Evolutionary conservation across 2,113 vertebrate genomes (phyloP).

Genomic region (Dasypus novemcinctus): DNA sequence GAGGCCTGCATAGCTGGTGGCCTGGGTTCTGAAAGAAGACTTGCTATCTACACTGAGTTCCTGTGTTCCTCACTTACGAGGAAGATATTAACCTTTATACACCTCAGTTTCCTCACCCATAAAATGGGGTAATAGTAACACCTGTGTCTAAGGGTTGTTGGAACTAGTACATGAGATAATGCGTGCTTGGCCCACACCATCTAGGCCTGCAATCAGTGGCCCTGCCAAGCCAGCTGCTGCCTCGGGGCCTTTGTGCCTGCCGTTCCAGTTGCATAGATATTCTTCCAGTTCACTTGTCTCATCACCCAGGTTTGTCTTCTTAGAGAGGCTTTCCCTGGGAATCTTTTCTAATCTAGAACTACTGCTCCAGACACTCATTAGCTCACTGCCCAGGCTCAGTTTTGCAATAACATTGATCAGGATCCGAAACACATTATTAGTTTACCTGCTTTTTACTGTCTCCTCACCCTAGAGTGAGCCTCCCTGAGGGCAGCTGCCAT

Average conservation of each 20-base stretch:
- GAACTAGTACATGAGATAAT: rapidly evolving
- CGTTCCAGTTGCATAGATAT: rapidly evolving
- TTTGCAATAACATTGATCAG: no score
- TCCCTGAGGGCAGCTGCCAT: background rate
- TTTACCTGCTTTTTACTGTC: background rate
- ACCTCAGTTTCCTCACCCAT: background rate
- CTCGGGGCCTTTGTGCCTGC: background rate
- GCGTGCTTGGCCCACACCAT: rapidly evolving
- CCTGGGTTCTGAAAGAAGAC: background rate
- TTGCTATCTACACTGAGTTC: background rate
- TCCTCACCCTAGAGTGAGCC: background rate
- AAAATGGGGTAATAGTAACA: background rate
- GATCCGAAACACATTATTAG: background rate
- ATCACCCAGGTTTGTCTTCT: background rate
- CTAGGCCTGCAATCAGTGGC: no score
- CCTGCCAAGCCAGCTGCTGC: rapidly evolving
- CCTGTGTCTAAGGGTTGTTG: rapidly evolving
- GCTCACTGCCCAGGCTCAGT: background rate
- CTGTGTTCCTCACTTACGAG: no score
- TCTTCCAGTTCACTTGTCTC: background rate
- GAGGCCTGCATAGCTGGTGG: no score
- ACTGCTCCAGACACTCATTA: background rate
- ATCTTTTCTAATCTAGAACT: rapidly evolving
- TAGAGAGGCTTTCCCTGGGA: background rate
- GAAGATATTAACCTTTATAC: background rate